A percentile compares a stretch with the other conserved stretches of the same genome.
Conservation (phyloP, 2,113 vertebrate genomes). For the Vidua macroura region DNA sequence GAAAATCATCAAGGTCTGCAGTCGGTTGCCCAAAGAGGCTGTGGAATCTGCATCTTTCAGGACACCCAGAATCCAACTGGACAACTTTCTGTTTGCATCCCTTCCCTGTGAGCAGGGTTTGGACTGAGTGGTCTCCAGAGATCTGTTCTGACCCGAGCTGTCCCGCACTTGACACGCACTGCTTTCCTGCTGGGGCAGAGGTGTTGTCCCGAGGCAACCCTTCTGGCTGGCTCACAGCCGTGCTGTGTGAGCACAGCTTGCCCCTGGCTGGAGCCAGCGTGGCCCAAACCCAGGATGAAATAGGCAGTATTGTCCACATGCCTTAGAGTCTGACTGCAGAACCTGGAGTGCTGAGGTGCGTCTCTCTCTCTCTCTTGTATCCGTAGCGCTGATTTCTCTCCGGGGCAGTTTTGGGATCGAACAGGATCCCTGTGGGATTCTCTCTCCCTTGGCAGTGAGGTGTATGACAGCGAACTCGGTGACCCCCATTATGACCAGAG, state of each 20-base stretch:
- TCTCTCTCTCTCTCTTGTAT: not conserved
- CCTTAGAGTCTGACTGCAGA: not conserved
- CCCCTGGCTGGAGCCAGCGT: accelerated
- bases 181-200: not conserved
- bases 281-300: not conserved
- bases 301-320: accelerated
- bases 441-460: conserved; percentile 79
- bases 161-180: accelerated
- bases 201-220: not conserved
- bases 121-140: not conserved
- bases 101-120: not conserved
- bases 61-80: accelerated
- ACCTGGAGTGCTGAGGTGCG: accelerated
- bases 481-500: conserved; percentile 93
- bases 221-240: not conserved
- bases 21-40: not conserved
- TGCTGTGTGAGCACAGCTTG: not conserved
- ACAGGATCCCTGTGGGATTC: conserved; percentile 77
- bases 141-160: not conserved
- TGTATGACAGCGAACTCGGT: conserved; percentile 82
- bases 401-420: conserved; percentile 72
- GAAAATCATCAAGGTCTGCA: not conserved
- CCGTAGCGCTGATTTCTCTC: conserved; percentile 70
- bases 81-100: not conserved
- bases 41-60: not conserved